Evolutionary conservation across 2,113 vertebrate species (phyloP).

Genomic region (Sterna hirundo): DNA sequence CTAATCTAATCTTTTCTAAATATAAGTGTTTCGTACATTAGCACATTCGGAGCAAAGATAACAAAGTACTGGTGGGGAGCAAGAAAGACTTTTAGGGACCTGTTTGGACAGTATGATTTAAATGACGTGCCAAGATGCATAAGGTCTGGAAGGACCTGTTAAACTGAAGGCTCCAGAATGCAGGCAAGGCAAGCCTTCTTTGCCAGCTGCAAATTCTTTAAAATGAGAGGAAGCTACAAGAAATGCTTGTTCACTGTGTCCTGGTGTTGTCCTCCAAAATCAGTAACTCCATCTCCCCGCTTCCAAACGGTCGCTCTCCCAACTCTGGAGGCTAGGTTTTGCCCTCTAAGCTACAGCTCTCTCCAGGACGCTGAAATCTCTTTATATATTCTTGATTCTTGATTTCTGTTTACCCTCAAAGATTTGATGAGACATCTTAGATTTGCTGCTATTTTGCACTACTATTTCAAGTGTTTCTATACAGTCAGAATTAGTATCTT

Average conservation of each 20-base stretch:
- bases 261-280: not conserved
- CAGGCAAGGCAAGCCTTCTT: not conserved
- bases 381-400: not conserved
- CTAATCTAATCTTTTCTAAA: not conserved
- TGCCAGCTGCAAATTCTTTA: not conserved
- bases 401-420: not conserved
- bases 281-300: not conserved
- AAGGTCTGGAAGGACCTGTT: not conserved
- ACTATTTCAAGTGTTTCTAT: not conserved
- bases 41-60: not conserved
- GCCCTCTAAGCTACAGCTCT: not conserved
- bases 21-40: not conserved
- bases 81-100: not conserved
- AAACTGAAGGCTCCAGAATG: not conserved
- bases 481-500: not conserved
- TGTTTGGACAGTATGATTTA: not conserved
- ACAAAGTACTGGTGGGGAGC: not conserved
- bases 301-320: not conserved
- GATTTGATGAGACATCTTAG: not conserved
- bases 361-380: not conserved
- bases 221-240: not conserved
- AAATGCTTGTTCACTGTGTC: not conserved
- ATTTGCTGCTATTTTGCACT: not conserved
- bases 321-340: not conserved
- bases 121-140: fast-evolving